phyloP scores from a whole-genome alignment of 2,888 invertebrate species.

The Litoditis marina region DNA sequence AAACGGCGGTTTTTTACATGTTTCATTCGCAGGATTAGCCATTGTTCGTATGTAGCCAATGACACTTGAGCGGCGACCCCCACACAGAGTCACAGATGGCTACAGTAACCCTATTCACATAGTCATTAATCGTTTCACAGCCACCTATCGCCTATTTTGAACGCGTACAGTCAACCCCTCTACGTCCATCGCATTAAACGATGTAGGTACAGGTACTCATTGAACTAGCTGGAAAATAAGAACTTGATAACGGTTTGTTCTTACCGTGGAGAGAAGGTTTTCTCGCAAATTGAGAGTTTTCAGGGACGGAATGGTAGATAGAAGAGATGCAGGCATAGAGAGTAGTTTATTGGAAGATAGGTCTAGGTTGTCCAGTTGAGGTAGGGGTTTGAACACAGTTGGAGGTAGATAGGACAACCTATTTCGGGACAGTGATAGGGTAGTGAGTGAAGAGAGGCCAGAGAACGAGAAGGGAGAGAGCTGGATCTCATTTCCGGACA shows the following conservation, averaged over 20 bases:
- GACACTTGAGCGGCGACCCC: too few relatives aligned
- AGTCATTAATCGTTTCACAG: too few relatives aligned
- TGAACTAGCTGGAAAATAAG: not conserved
- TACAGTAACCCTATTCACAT: too few relatives aligned
- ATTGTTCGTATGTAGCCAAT: too few relatives aligned
- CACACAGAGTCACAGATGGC: too few relatives aligned
- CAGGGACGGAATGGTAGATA: conserved; percentile 23
- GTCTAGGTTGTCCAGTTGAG: conserved; percentile 21
- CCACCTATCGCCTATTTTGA: too few relatives aligned
- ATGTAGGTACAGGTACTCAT: not conserved
- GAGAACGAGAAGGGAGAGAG: conserved; percentile 29
- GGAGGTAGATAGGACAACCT: conserved; percentile 38
- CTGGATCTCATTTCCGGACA: conserved; percentile 37
- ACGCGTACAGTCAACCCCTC: too few relatives aligned
- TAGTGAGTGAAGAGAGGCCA: conserved; percentile 26
- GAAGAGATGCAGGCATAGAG: conserved; percentile 31
- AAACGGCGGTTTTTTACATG: not conserved
- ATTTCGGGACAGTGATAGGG: conserved; percentile 26
- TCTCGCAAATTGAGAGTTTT: conserved; percentile 19
- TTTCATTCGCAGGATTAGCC: too few relatives aligned
- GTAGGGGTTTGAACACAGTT: conserved; percentile 27
- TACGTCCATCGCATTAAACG: too few relatives aligned
- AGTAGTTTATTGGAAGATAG: conserved; percentile 33
- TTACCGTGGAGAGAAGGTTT: conserved; percentile 36
- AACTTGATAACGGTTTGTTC: too few relatives aligned